These are phyloP conservation scores for Ictalurus furcatus DNA, from an alignment of 2,113 vertebrate species.

Conservation along the genomic window DNA sequence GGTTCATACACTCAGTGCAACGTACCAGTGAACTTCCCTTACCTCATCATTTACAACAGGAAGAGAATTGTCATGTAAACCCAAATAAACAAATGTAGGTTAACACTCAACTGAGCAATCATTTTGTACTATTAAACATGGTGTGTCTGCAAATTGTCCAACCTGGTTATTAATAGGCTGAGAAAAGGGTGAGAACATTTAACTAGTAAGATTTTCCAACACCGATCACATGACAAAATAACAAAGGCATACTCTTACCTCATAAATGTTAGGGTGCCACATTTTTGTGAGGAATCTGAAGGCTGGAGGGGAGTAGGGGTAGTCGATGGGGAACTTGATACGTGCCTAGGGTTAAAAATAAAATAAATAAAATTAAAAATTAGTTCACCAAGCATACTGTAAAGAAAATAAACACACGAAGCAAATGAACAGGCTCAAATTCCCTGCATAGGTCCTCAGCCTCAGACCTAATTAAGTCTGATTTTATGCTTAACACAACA, in stretches of 20 bases:
- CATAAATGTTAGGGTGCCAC: slow-evolving; percentile 99
- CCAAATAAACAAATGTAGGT: neutral
- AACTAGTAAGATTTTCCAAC: neutral
- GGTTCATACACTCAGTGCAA: neutral
- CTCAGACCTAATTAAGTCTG: slow-evolving; percentile 7
- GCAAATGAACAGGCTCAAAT: neutral
- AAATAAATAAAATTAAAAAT: neutral
- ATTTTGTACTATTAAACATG: neutral
- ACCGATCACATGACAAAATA: neutral
- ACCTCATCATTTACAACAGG: neutral
- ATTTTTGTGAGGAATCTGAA: slow-evolving; percentile 98
- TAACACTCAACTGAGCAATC: neutral
- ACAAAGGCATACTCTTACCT: slow-evolving; percentile 71
- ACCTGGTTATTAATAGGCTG: neutral
- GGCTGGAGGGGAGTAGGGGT: slow-evolving; percentile 94
- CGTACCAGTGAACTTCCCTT: neutral
- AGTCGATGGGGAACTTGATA: slow-evolving; percentile 95
- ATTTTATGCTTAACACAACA: neutral
- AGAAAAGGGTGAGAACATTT: neutral
- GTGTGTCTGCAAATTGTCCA: neutral
- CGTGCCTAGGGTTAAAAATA: slow-evolving; percentile 76
- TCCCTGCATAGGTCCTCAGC: neutral
- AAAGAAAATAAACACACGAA: neutral
- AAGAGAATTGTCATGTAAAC: neutral
- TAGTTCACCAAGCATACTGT: neutral